Evolutionary conservation across 2,888 invertebrate genomes (phyloP).

Genomic region (Spisula subtruncata): DNA sequence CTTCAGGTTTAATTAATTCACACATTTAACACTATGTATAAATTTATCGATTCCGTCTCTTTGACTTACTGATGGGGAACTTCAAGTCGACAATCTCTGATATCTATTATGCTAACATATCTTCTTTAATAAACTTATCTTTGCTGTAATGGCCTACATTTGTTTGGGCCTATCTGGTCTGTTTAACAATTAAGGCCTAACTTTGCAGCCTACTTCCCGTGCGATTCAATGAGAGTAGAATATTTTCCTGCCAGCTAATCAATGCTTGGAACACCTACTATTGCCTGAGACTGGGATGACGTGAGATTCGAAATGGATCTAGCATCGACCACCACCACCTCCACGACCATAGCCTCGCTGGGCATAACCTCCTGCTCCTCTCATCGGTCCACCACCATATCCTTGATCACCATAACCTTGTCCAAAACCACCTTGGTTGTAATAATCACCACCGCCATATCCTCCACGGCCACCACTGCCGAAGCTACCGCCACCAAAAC

Average conservation of each 20-base stretch:
- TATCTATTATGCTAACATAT: constrained; percentile 2
- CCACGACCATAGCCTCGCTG: constrained; percentile 72
- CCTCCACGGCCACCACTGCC: constrained; percentile 56
- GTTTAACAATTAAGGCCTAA: constrained; percentile 44
- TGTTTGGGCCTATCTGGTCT: constrained; percentile 27
- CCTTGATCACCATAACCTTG: constrained; percentile 74
- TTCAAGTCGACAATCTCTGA: constrained; percentile 15
- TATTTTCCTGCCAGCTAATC: constrained; percentile 54
- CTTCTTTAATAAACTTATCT: constrained; percentile 28
- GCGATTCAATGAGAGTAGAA: constrained; percentile 44
- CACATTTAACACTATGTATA: background rate
- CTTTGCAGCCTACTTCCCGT: constrained; percentile 42
- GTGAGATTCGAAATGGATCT: constrained; percentile 48
- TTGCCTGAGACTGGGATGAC: constrained; percentile 46
- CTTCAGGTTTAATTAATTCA: background rate
- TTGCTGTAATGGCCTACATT: constrained; percentile 37
- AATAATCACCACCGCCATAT: constrained; percentile 43
- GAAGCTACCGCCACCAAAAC: constrained; percentile 44
- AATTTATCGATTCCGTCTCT: constrained; percentile 4
- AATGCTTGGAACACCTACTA: constrained; percentile 51
- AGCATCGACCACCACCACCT: constrained; percentile 52
- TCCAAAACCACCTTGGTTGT: constrained; percentile 42
- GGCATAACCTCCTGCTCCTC: constrained; percentile 71
- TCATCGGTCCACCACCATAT: constrained; percentile 80
- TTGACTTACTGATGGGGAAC: background rate